Base-by-base conservation (phyloP, 1,140 invertebrate species). In the Odontomachus brunneus region DNA sequence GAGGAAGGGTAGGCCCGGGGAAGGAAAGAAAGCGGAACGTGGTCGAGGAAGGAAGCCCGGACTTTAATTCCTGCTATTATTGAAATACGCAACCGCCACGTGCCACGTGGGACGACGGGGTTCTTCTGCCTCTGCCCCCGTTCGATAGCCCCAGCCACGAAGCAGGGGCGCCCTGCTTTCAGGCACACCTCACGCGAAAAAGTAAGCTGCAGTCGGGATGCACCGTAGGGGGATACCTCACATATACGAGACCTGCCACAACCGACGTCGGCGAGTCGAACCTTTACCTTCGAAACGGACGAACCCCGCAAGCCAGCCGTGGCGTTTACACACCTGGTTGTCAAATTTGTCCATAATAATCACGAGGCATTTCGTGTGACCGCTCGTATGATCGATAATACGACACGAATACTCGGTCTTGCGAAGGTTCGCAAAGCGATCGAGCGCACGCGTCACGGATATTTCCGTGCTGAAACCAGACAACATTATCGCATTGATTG, bases 61-160 rank as follows among this genome's bases (percentile, higher is more conserved):
- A 75, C 88, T 91, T 91, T 91, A 92, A 91, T 91, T 91, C 86
- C 89, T 89, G 82, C 89, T 91, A 91, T 92, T 92, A 92, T 91
- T 89, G 84, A 89, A 84, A 88, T 88, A 88, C 86, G 81, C 83
- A 65, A 75, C 82, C 82, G 88, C 84, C 90, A 91, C 90, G 90
- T 89, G 90, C 87, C 90, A 26, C 49, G 63, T 55, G 82, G 62
- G 51, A 80, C 73, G 67, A 87, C 62, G 75, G 75, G 75, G 75
- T 74, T 59, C 48, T 4, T 57, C 65, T 62, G 51, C 73, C 55
- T 74, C 62, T 66, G 22, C 48, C 49, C 15, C 80, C 80, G 83
- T 62, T 62, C 74, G 74, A 73, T 76, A 82, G 55, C 72, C 76
- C 71, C 57, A 59, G 75, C 84, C 78, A 67, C 66, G 62, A 66